These are phyloP conservation scores for Peromyscus melanophrys DNA, from an alignment of 2,797 vertebrate genomes.

Conservation along the genomic window DNA sequence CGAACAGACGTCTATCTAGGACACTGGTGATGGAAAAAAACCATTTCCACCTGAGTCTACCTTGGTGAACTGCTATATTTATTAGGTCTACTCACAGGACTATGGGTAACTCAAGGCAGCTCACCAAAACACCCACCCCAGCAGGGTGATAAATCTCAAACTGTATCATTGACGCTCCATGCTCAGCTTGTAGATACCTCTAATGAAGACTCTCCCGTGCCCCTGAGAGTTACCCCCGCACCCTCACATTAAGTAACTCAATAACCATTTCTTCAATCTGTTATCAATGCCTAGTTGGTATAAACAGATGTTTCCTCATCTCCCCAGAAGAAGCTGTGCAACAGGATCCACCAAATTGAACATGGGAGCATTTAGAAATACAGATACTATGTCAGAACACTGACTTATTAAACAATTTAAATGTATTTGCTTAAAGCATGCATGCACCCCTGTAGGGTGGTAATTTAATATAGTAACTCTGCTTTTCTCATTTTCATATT, in stretches of 20 bases:
- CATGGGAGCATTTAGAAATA: constrained; percentile 32
- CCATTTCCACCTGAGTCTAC: background rate
- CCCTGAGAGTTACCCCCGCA: background rate
- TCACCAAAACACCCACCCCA: background rate
- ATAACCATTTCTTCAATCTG: background rate
- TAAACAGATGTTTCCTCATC: background rate
- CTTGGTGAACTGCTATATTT: background rate
- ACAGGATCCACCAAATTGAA: background rate
- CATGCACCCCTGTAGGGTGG: background rate
- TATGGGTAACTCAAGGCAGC: background rate
- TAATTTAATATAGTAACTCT: constrained; percentile 49
- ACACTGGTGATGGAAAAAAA: background rate
- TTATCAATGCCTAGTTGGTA: background rate
- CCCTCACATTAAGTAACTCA: background rate
- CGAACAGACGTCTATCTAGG: background rate
- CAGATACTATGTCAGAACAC: background rate
- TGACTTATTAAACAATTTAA: constrained; percentile 52
- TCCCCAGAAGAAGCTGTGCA: background rate
- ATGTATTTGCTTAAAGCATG: constrained; percentile 25
- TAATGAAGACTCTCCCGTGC: background rate
- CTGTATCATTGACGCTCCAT: background rate
- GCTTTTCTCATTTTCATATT: constrained; percentile 42
- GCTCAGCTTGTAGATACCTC: background rate
- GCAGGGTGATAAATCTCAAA: background rate
- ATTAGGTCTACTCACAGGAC: background rate